Percentiles rank a stretch among this genome's conserved stretches.
These are phyloP conservation scores for Acanthurus tractus DNA, from an alignment of 2,797 vertebrate species.

Conservation along the genomic window DNA sequence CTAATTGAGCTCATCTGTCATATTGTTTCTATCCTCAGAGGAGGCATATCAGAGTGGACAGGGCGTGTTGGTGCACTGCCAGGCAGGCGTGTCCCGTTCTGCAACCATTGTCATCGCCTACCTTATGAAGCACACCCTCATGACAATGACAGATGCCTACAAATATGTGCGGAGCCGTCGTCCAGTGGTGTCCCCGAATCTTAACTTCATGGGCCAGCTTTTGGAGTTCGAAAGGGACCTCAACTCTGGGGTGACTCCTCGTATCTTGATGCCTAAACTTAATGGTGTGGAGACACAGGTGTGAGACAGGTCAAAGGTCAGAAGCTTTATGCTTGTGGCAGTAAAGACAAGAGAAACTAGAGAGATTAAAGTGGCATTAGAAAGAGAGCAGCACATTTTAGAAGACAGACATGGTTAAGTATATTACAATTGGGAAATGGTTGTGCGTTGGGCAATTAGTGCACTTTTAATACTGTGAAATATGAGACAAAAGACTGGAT, in stretches of 20 bases:
- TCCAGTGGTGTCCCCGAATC: conserved; percentile 91
- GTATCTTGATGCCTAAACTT: conserved; percentile 90
- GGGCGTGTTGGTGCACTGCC: conserved; percentile 91
- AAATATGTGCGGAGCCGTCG: conserved; percentile 91
- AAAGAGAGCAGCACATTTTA: conserved; percentile 37
- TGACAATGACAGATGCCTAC: conserved; percentile 94
- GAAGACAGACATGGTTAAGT: conserved; percentile 23
- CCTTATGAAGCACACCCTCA: conserved; percentile 94
- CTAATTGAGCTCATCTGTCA: conserved; percentile 19
- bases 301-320: conserved; percentile 50
- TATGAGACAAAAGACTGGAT: conserved; percentile 57
- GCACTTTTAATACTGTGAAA: conserved; percentile 82
- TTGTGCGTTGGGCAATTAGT: conserved; percentile 47
- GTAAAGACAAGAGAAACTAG: background rate
- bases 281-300: conserved; percentile 91
- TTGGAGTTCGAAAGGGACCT: conserved; percentile 92
- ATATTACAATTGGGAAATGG: conserved; percentile 30
- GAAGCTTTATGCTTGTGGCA: background rate
- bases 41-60: conserved; percentile 90
- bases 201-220: conserved; percentile 94
- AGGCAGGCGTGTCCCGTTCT: conserved; percentile 92
- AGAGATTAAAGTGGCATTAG: conserved; percentile 25
- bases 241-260: conserved; percentile 90
- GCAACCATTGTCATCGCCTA: conserved; percentile 93
- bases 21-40: conserved; percentile 79